Percentiles rank a stretch among this genome's conserved stretches.
Conservation (phyloP, 2,888 invertebrate genomes). For the Monopis laevigella region DNA sequence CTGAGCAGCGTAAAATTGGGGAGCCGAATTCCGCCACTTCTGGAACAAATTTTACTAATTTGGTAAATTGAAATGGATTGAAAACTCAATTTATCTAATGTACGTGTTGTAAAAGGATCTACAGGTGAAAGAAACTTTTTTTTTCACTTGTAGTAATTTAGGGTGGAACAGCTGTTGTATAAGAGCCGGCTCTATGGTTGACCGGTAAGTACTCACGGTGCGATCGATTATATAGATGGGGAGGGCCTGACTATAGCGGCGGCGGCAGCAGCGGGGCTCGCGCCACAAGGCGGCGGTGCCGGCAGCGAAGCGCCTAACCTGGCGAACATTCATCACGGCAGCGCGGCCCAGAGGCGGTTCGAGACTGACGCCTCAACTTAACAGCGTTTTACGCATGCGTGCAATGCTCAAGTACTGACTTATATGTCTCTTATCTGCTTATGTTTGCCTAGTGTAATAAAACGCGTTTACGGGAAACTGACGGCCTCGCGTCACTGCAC, state of each 20-base stretch:
- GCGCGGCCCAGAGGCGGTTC: conserved; percentile 13
- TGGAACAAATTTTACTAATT: conserved; percentile 32
- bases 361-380: conserved; percentile 34
- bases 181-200: too few relatives aligned
- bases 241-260: conserved; percentile 56
- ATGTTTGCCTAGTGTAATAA: conserved; percentile 4
- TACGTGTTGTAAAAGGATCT: too few relatives aligned
- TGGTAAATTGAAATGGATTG: too few relatives aligned
- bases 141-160: too few relatives aligned
- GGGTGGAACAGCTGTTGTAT: too few relatives aligned
- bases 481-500: not conserved
- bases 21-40: conserved; percentile 62
- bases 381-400: conserved; percentile 18
- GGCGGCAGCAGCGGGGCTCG: conserved; percentile 34
- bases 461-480: conserved; percentile 7
- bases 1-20: conserved; percentile 54
- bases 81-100: too few relatives aligned
- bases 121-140: too few relatives aligned
- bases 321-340: conserved; percentile 25
- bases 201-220: not conserved
- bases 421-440: conserved; percentile 12
- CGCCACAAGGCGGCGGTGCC: conserved; percentile 28
- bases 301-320: conserved; percentile 41
- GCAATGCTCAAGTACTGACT: conserved; percentile 50
- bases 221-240: conserved; percentile 48